A percentile compares a stretch with the other conserved stretches of the same genome.
phyloP scores from a whole-genome alignment of 2,888 invertebrate genomes.

The Sycophila texana region DNA sequence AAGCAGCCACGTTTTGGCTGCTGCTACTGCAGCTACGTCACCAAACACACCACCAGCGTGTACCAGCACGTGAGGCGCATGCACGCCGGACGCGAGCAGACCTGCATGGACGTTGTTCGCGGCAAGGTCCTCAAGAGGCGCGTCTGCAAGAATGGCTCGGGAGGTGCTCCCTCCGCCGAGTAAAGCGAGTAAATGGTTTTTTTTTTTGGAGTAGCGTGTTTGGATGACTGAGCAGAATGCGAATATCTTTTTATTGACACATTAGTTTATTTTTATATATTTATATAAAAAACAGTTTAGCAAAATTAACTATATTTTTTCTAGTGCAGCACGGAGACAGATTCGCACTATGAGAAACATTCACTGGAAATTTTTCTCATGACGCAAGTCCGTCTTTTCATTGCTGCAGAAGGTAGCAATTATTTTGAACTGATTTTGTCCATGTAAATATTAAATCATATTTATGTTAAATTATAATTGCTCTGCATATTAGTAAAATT shows the following conservation, averaged over 20 bases:
- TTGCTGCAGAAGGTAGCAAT: too few species aligned
- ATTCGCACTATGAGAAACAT: too few species aligned
- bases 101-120: constrained; percentile 35
- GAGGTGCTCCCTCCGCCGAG: background rate
- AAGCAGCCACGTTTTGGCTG: constrained; percentile 60
- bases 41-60: constrained; percentile 60
- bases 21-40: constrained; percentile 59
- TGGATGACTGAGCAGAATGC: background rate
- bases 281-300: background rate
- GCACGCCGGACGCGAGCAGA: constrained; percentile 41
- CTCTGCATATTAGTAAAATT: too few species aligned
- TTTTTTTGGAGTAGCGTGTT: too few species aligned
- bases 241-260: background rate
- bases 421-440: too few species aligned
- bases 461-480: too few species aligned
- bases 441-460: too few species aligned
- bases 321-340: too few species aligned
- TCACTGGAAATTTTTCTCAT: too few species aligned
- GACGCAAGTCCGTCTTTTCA: too few species aligned
- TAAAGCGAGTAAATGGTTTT: background rate
- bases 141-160: constrained; percentile 13
- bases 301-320: too few species aligned
- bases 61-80: constrained; percentile 58
- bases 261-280: background rate
- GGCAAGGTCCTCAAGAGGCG: constrained; percentile 34